A percentile compares a stretch with the other conserved stretches of the same genome.
Conservation (phyloP, 2,888 invertebrate genomes). For the Drosophila neotestacea region DNA sequence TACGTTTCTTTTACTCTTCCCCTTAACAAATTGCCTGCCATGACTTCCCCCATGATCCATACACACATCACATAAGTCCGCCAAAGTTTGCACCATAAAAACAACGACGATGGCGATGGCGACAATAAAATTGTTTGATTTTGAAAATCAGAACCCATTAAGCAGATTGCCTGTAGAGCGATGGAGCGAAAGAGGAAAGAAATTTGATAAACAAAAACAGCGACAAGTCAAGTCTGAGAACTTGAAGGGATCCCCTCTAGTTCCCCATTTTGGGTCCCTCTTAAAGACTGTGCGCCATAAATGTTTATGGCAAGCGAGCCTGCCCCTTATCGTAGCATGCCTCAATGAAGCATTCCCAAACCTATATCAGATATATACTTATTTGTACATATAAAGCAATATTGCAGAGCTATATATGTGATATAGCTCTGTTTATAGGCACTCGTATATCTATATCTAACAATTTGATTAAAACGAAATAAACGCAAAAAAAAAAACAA, state of each 20-base stretch:
- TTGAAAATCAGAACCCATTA: slow-evolving; percentile 73
- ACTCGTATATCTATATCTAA: slow-evolving; percentile 28
- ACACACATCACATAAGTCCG: slow-evolving; percentile 53
- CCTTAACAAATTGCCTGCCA: not conserved
- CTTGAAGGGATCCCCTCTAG: not conserved
- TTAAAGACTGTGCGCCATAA: slow-evolving; percentile 32
- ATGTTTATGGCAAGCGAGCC: slow-evolving; percentile 55
- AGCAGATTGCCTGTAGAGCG: slow-evolving; percentile 39
- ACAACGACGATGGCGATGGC: slow-evolving; percentile 50
- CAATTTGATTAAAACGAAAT: slow-evolving; percentile 57
- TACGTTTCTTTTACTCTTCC: not conserved
- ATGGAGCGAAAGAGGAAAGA: not conserved
- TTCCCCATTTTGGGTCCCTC: not conserved
- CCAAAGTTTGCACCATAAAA: slow-evolving; percentile 60
- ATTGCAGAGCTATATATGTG: slow-evolving; percentile 1
- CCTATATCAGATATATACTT: slow-evolving; percentile 19
- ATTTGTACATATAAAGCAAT: slow-evolving; percentile 20
- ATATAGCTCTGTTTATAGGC: slow-evolving; percentile 8
- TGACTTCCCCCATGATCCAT: slow-evolving; percentile 1
- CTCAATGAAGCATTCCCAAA: slow-evolving; percentile 10
- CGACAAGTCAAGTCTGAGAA: slow-evolving; percentile 15
- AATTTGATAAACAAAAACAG: slow-evolving; percentile 40
- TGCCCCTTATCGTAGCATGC: slow-evolving; percentile 50
- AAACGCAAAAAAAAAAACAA: slow-evolving; percentile 21
- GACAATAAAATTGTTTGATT: slow-evolving; percentile 77